Evolutionary conservation across 2,113 vertebrate species (phyloP).

Genomic region (Solenodon paradoxus): DNA sequence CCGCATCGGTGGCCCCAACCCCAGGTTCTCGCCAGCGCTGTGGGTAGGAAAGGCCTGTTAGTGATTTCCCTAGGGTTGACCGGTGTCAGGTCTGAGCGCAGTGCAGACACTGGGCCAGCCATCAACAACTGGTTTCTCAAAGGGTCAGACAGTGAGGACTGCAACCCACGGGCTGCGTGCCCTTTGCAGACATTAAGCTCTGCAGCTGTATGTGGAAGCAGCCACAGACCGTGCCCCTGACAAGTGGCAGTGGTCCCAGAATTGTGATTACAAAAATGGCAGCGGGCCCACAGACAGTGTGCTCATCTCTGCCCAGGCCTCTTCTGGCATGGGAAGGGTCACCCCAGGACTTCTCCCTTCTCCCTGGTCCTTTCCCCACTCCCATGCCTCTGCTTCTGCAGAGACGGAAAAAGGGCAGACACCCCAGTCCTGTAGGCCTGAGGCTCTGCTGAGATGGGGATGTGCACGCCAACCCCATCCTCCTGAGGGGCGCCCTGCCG

Average conservation of each 20-base stretch:
- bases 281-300: not conserved
- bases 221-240: too few species aligned
- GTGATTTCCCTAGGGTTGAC: not conserved
- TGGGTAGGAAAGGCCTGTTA: slow-evolving; percentile 40
- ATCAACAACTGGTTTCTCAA: slow-evolving; percentile 7
- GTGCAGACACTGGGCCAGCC: not conserved
- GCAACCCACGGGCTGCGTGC: not conserved
- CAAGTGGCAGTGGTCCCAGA: too few species aligned
- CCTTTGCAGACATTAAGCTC: not conserved
- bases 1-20: slow-evolving; percentile 83
- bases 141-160: not conserved
- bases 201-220: too few species aligned
- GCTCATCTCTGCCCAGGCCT: not conserved
- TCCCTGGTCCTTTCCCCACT: not conserved
- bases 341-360: not conserved
- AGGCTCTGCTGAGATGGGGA: not conserved
- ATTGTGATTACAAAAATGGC: slow-evolving; percentile 27
- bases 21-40: slow-evolving; percentile 86
- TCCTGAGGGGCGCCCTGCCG: not conserved
- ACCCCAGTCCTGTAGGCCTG: too few species aligned
- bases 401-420: not conserved
- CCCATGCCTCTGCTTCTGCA: not conserved
- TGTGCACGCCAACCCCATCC: too few species aligned
- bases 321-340: not conserved
- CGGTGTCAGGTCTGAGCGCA: not conserved